A percentile compares a stretch with the other conserved stretches of the same genome.
Evolutionary conservation across 2,113 vertebrate species (phyloP).

Genomic region (Scatophagus argus): DNA sequence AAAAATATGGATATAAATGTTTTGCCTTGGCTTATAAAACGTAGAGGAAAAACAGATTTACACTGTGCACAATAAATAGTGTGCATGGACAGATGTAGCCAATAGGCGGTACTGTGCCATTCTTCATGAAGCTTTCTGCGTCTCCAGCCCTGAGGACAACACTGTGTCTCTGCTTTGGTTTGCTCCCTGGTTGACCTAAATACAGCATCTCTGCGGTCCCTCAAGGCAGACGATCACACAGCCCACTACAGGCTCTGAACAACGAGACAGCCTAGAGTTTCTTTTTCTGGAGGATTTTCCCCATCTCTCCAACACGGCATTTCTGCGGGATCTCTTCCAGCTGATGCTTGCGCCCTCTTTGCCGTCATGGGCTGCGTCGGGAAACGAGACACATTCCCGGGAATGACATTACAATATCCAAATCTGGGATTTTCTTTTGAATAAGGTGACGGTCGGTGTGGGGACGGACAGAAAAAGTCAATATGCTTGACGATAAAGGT

Average conservation of each 20-base stretch:
- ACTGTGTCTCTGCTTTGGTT: slow-evolving; percentile 78
- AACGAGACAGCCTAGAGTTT: slow-evolving; percentile 39
- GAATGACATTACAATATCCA: slow-evolving; percentile 35
- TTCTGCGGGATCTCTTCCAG: slow-evolving; percentile 49
- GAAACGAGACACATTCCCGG: slow-evolving; percentile 19
- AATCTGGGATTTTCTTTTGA: neutral
- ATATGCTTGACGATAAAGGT: slow-evolving; percentile 84
- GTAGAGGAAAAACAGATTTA: neutral
- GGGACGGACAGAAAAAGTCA: slow-evolving; percentile 9
- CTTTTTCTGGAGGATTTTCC: slow-evolving; percentile 63
- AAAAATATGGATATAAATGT: neutral
- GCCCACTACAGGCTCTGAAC: slow-evolving; percentile 48
- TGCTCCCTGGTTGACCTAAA: slow-evolving; percentile 90
- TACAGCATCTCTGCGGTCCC: slow-evolving; percentile 81
- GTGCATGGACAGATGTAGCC: slow-evolving; percentile 75
- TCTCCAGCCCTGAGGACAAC: slow-evolving; percentile 75
- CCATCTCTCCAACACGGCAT: slow-evolving; percentile 58
- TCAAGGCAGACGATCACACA: slow-evolving; percentile 68
- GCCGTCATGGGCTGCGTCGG: slow-evolving; percentile 24
- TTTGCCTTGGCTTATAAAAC: neutral
- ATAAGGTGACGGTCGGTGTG: neutral
- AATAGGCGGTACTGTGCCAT: slow-evolving; percentile 81
- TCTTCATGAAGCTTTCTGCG: slow-evolving; percentile 58
- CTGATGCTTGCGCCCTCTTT: slow-evolving; percentile 3
- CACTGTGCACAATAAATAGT: neutral